These are phyloP conservation scores for Tarsius wallacei DNA, from an alignment of 2,797 vertebrate genomes.

Conservation along the genomic window DNA sequence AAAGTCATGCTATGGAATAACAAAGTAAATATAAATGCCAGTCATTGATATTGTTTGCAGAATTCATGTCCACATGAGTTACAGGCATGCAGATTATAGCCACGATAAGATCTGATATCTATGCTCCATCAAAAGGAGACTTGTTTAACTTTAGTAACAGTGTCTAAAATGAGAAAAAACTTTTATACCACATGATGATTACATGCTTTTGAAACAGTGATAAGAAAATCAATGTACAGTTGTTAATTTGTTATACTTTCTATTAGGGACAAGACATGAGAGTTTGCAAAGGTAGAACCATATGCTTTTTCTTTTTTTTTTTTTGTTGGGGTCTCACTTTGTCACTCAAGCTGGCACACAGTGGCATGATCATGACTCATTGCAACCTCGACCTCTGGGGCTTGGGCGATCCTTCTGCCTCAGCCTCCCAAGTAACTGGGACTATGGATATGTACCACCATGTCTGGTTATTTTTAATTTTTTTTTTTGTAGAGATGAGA, in stretches of 20 bases:
- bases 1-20: neutral
- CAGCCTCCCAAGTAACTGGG: no score
- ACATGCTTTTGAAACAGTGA: neutral
- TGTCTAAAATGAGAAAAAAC: neutral
- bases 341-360: no score
- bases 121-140: neutral
- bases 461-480: no score
- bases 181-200: neutral
- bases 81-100: neutral
- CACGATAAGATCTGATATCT: neutral
- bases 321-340: no score
- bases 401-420: no score
- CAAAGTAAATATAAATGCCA: neutral
- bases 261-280: conserved; percentile 7
- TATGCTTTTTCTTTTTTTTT: neutral
- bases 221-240: neutral
- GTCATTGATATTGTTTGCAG: neutral
- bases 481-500: no score
- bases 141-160: neutral
- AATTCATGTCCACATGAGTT: neutral
- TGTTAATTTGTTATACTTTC: conserved; percentile 6
- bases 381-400: no score
- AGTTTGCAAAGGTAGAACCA: conserved; percentile 72
- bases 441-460: no score
- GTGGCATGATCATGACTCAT: no score